Conservation (phyloP, 2,888 invertebrate genomes). For the Amorpha juglandis region DNA sequence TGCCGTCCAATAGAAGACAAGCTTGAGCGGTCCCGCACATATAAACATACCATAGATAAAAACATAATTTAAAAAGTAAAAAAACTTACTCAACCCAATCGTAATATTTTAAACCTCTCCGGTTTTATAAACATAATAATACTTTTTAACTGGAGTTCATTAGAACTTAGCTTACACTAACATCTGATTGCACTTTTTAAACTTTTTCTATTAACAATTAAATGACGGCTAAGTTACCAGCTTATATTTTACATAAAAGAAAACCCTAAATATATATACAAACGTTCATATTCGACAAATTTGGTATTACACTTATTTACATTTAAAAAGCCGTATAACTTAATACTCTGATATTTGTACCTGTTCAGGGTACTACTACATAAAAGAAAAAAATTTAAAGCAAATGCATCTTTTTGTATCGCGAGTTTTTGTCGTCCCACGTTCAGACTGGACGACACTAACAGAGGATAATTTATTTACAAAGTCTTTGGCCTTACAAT, state of each 20-base stretch:
- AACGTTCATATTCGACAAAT: slow-evolving; percentile 67
- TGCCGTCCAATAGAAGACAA: slow-evolving; percentile 53
- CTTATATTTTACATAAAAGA: slow-evolving; percentile 30
- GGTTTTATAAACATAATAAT: slow-evolving; percentile 84
- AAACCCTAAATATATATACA: slow-evolving; percentile 71
- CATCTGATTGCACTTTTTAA: slow-evolving; percentile 81
- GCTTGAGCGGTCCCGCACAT: slow-evolving; percentile 68
- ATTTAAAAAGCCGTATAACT: slow-evolving; percentile 67
- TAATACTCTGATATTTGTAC: slow-evolving; percentile 78
- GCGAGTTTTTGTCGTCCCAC: slow-evolving; percentile 53
- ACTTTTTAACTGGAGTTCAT: slow-evolving; percentile 81
- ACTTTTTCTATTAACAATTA: slow-evolving; percentile 73
- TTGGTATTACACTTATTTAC: slow-evolving; percentile 81
- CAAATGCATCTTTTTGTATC: slow-evolving; percentile 82
- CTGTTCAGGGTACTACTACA: slow-evolving; percentile 68
- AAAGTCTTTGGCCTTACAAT: slow-evolving; percentile 82
- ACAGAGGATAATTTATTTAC: slow-evolving; percentile 65
- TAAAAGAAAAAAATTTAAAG: slow-evolving; percentile 74
- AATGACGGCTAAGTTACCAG: slow-evolving; percentile 43
- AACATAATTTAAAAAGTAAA: slow-evolving; percentile 75
- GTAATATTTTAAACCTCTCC: slow-evolving; percentile 81
- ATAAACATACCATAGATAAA: slow-evolving; percentile 71
- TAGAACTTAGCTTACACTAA: slow-evolving; percentile 76
- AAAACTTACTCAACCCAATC: slow-evolving; percentile 79
- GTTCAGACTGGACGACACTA: slow-evolving; percentile 15